Conservation (phyloP, 2,797 vertebrate genomes). For the Acestrorhynchus altus region DNA sequence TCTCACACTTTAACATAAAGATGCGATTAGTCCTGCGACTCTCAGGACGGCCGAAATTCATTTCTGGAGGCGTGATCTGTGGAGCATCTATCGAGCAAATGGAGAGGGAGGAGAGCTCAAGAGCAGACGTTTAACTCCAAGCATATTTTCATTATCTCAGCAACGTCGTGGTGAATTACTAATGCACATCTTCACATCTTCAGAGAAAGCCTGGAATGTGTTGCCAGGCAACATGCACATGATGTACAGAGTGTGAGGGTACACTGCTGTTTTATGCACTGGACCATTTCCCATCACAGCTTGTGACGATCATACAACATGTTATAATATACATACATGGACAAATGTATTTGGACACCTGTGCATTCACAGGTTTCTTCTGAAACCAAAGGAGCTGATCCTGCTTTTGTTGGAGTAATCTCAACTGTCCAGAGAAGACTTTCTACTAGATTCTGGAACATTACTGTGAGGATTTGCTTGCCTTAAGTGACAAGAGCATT, state of each 20-base stretch:
- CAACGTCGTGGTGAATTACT: conserved; percentile 70
- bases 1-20: conserved; percentile 56
- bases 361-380: no score
- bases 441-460: no score
- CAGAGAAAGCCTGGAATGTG: conserved; percentile 68
- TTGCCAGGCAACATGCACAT: conserved; percentile 81
- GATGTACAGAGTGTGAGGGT: conserved; percentile 66
- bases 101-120: conserved; percentile 64
- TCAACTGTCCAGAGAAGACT: no score
- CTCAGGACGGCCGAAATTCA: conserved; percentile 18
- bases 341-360: no score
- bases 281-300: background rate
- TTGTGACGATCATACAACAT: no score
- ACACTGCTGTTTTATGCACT: conserved; percentile 59
- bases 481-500: no score
- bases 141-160: conserved; percentile 71
- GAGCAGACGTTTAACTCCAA: conserved; percentile 72
- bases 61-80: conserved; percentile 36
- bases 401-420: no score
- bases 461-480: no score
- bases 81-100: conserved; percentile 64
- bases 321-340: no score
- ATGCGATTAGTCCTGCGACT: conserved; percentile 54
- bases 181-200: conserved; percentile 68
- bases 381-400: no score